Base-by-base conservation (phyloP, 2,797 vertebrate species). In the Cirrhinus mrigala region DNA sequence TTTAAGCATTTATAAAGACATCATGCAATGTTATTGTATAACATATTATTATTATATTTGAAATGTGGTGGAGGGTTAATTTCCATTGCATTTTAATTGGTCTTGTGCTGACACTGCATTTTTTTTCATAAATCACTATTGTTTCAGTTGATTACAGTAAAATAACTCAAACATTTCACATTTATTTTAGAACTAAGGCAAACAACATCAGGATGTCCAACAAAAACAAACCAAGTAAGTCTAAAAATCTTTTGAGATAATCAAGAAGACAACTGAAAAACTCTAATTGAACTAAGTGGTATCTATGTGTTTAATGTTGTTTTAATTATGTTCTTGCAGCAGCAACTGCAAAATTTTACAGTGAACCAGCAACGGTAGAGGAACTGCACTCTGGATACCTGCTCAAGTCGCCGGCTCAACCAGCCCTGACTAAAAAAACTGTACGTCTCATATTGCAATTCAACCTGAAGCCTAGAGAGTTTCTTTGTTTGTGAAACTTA, bases 141-240 rank as follows among this genome's bases (percentile, higher is more conserved):
- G 64, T 40, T 33, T 33, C 33, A 33, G 2, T 33, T 33, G 1
- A 33, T 33, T 33, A 33, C 33, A 33, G 33, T 33, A 33, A 2
- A 33, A 33, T 33, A 33, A 33, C 33, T 33, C 33, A 33, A 33
- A 33, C 33, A 64, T 83, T 73, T 54, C 29, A 68, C 4, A 27
- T 66, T 54, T 82, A 20, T 82, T 82, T 52, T 27, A 83, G 71
- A 20, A 76, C 56, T 33, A 40, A 24, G 52, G 58, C 9, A 40
- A 33, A 77, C 33, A 46, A 16, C 62, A 84, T 56, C n/a, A 52
- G 40, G 58, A 73, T 62, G 54, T 15, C 37, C 74, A 74, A 4
- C 69, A 83, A 44, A 79, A 77, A 40, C n/a, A 70, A 82, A 60
- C 0, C 48, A 83, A 12, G 82, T 78, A 77, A 84, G 82, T 77